Base-by-base conservation (phyloP, 2,888 invertebrate genomes). In the Zygaena filipendulae region DNA sequence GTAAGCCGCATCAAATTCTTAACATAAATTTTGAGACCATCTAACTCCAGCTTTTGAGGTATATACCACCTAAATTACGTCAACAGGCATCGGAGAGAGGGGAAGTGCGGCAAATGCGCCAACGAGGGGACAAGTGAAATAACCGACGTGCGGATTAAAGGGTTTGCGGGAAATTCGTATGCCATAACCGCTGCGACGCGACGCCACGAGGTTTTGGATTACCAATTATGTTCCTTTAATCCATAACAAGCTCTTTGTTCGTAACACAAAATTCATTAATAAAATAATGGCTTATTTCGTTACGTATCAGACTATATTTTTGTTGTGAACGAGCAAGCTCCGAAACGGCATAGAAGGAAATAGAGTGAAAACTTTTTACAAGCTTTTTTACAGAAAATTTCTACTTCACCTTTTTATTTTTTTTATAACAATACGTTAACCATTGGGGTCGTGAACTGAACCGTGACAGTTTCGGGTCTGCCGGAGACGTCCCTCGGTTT, bases 71-170 rank as follows among this genome's bases (percentile, higher is more conserved):
- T 37, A 69, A 72, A 74, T 75, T 71, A 72, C 66, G 72, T 71
- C 64, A 70, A 58, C 57, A 51, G 48, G 48, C 47, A 42, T 48
- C 16, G 55, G 45, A 49, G 49, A 48, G 47, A 40, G 47, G 48
- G 50, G 52, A 42, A 37, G 35, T 37, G 37, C 55, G 59, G 59
- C 52, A 52, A 57, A 60, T 64, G 48, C 54, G 50, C 44, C 54
- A 61, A 64, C 58, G 66, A 69, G 74, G 77, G 77, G 64, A 55
- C 71, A 71, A 75, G 75, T 74, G 77, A 77, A 74, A 75, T 71
- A 74, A 74, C 63, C 63, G 63, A 59, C 64, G 64, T 52, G 52
- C 40, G 62, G 72, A 71, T 74, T 77, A 77, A 77, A 75, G 77
- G 77, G 75, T 75, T 77, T 68, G 66, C 33, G 61, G 69, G 62